Evolutionary conservation across 2,113 vertebrate genomes (phyloP).

Genomic region (Ceuthmochares aereus): DNA sequence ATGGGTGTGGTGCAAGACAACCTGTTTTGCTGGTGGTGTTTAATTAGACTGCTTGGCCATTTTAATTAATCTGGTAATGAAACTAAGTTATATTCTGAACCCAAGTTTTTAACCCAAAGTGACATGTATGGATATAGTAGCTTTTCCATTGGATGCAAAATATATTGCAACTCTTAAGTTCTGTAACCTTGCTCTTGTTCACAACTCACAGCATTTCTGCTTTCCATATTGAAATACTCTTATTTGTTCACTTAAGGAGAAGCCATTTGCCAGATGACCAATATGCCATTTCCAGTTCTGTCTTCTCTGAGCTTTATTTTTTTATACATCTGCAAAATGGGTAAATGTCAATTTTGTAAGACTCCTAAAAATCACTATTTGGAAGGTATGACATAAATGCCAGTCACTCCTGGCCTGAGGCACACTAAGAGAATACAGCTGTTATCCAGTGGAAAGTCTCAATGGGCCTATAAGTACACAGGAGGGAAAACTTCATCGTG

Average conservation of each 20-base stretch:
- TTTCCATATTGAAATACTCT: neutral
- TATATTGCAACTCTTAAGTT: neutral
- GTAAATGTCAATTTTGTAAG: neutral
- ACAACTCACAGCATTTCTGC: neutral
- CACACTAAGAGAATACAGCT: neutral
- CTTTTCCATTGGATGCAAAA: neutral
- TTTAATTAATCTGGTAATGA: neutral
- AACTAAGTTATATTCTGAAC: neutral
- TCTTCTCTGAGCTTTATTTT: neutral
- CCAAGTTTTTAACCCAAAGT: neutral
- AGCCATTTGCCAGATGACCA: neutral
- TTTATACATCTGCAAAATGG: neutral
- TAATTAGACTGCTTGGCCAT: neutral
- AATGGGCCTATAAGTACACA: neutral
- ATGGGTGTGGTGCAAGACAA: fast-evolving
- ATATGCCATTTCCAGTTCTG: neutral
- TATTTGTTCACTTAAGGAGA: neutral
- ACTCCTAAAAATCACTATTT: fast-evolving
- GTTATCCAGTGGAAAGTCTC: neutral
- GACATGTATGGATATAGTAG: neutral
- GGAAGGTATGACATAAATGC: neutral
- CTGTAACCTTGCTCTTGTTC: neutral
- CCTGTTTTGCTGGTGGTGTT: neutral
- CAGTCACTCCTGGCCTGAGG: neutral
- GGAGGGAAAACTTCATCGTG: neutral